These are phyloP conservation scores for Desoria tigrina DNA, from an alignment of 2,888 invertebrate species.

Conservation along the genomic window DNA sequence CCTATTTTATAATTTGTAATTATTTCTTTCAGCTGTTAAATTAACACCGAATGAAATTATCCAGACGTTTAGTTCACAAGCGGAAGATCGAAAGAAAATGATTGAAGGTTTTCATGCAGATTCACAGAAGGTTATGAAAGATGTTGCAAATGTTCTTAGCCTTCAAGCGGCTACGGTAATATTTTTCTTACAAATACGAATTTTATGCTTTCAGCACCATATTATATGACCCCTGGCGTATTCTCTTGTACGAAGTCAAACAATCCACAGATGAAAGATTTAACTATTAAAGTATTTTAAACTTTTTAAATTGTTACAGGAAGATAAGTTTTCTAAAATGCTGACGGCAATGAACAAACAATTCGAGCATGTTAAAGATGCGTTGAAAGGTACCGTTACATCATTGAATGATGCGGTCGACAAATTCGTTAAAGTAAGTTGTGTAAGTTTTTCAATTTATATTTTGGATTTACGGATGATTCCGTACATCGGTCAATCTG, in stretches of 20 bases:
- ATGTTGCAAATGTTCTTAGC: neutral
- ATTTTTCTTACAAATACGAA: no score
- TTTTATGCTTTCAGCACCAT: neutral
- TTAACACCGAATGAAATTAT: neutral
- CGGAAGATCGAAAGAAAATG: neutral
- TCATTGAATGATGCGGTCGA: neutral
- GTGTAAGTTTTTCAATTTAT: no score
- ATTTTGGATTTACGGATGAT: no score
- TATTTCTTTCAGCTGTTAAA: neutral
- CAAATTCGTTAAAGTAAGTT: neutral
- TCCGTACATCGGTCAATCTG: no score
- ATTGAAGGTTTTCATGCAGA: neutral
- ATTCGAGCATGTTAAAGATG: neutral
- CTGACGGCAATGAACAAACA: neutral
- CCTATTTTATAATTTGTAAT: neutral
- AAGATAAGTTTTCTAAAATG: conserved; percentile 4
- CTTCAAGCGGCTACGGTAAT: neutral
- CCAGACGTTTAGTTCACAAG: neutral
- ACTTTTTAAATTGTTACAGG: neutral
- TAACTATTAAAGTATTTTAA: no score
- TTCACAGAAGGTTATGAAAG: neutral
- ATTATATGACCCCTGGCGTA: neutral
- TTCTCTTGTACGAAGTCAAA: no score
- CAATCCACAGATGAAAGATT: no score
- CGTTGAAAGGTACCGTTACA: neutral